These are phyloP conservation scores for Theretra japonica DNA, from an alignment of 2,888 invertebrate species.

Conservation along the genomic window DNA sequence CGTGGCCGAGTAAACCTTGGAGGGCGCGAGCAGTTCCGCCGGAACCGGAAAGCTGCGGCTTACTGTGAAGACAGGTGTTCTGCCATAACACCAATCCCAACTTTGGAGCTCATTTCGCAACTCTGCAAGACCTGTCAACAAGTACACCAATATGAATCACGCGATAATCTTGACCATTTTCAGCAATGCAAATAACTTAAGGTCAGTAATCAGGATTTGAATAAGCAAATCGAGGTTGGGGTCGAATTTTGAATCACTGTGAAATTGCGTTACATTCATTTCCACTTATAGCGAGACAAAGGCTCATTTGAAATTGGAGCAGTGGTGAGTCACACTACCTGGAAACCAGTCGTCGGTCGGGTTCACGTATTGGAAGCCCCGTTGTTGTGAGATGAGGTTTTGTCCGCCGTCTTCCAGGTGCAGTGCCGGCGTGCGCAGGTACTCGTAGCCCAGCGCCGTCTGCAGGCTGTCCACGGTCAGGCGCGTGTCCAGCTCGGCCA, in stretches of 20 bases:
- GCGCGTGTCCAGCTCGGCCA: conserved; percentile 89
- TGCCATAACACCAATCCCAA: conserved; percentile 96
- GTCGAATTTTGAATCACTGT: conserved; percentile 22
- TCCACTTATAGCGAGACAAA: conserved; percentile 17
- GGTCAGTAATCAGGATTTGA: conserved; percentile 24
- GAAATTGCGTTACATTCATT: conserved; percentile 18
- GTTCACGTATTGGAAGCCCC: conserved; percentile 93
- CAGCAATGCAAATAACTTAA: conserved; percentile 15
- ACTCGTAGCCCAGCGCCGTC: conserved; percentile 93
- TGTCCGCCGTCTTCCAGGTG: conserved; percentile 89
- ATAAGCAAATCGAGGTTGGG: conserved; percentile 22
- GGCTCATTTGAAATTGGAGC: conserved; percentile 17
- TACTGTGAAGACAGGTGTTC: conserved; percentile 93
- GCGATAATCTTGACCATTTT: conserved; percentile 17
- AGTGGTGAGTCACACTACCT: conserved; percentile 74
- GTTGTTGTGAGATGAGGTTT: conserved; percentile 88
- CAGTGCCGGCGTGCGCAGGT: conserved; percentile 89
- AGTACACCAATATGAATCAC: conserved; percentile 16
- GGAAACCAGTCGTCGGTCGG: conserved; percentile 95
- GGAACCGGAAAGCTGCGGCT: conserved; percentile 87
- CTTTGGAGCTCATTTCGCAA: conserved; percentile 88
- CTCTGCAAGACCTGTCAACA: conserved; percentile 86
- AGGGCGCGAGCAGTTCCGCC: conserved; percentile 73
- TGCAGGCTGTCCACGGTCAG: conserved; percentile 90
- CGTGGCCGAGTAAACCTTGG: conserved; percentile 66